Percentiles rank a stretch among this genome's conserved stretches.
Evolutionary conservation across 2,113 vertebrate species (phyloP).

Genomic region (Turdus rufiventris): DNA sequence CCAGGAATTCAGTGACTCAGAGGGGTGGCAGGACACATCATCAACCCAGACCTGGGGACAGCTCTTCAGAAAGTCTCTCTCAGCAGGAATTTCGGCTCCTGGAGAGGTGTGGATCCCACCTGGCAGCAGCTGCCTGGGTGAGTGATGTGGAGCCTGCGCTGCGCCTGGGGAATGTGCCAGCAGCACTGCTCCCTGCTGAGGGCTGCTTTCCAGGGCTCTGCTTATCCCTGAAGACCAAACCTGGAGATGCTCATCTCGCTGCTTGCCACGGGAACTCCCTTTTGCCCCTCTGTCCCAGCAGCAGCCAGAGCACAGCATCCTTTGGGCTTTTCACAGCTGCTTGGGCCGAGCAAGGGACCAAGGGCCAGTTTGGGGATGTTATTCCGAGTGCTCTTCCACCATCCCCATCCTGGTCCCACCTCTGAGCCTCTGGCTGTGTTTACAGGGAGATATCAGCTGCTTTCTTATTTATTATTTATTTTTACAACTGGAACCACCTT

Average conservation of each 20-base stretch:
- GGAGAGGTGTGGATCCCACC: neutral
- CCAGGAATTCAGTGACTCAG: rapidly evolving
- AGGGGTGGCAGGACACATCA: neutral
- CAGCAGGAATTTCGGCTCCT: neutral
- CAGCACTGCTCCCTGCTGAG: neutral
- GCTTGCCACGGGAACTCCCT: neutral
- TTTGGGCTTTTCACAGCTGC: neutral
- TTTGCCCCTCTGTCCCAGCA: neutral
- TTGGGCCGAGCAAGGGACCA: neutral
- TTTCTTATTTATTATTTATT: slow-evolving; percentile 72
- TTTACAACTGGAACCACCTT: slow-evolving; percentile 64
- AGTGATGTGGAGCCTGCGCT: neutral
- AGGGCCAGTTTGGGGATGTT: neutral
- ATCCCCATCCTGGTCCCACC: neutral
- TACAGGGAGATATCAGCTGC: neutral
- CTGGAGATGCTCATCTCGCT: neutral
- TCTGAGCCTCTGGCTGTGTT: neutral
- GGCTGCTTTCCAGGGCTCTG: neutral
- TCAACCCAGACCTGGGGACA: neutral
- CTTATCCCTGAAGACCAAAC: neutral
- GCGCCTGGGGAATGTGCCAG: neutral
- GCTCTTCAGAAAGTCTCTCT: neutral
- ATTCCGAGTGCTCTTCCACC: neutral
- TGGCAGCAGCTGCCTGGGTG: neutral
- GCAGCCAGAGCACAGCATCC: neutral